phyloP scores from a whole-genome alignment of 1,140 invertebrate genomes.

The Lasioglossum albipes region DNA sequence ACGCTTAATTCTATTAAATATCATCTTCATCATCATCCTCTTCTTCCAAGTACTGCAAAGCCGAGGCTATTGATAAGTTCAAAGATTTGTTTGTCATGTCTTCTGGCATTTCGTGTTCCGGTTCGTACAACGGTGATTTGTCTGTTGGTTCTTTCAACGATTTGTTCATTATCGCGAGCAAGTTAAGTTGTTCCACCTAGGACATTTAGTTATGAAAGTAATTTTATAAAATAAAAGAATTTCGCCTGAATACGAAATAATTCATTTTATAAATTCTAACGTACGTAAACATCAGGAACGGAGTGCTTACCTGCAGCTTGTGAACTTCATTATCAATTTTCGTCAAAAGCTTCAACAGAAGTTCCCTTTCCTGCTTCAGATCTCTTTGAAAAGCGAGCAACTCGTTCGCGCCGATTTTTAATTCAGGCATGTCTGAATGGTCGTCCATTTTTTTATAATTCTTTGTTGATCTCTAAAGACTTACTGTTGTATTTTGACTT shows the following conservation, averaged over 20 bases:
- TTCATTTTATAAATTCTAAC: no score
- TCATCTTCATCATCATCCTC: conserved; percentile 54
- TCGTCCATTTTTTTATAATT: not conserved
- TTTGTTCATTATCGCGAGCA: conserved; percentile 42
- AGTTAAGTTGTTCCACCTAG: conserved; percentile 74
- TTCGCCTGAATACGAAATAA: no score
- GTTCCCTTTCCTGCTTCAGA: conserved; percentile 66
- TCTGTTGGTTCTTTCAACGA: conserved; percentile 1
- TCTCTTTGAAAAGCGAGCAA: conserved; percentile 56
- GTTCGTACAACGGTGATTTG: not conserved
- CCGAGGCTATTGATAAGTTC: conserved; percentile 42
- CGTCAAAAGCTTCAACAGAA: conserved; percentile 62
- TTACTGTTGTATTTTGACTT: not conserved
- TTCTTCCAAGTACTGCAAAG: conserved; percentile 49
- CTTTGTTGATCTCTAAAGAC: not conserved
- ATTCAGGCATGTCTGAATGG: not conserved
- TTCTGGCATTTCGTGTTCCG: not conserved
- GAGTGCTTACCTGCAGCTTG: conserved; percentile 66
- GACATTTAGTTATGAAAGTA: conserved; percentile 29
- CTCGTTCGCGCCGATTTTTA: conserved; percentile 21
- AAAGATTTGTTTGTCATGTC: conserved; percentile 13
- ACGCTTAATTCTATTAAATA: conserved; percentile 29
- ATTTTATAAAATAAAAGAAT: not conserved
- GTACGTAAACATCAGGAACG: not conserved
- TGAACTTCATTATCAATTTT: conserved; percentile 72